These are phyloP conservation scores for Stegophylla sp. DNA, from an alignment of 2,888 invertebrate species.

Conservation along the genomic window DNA sequence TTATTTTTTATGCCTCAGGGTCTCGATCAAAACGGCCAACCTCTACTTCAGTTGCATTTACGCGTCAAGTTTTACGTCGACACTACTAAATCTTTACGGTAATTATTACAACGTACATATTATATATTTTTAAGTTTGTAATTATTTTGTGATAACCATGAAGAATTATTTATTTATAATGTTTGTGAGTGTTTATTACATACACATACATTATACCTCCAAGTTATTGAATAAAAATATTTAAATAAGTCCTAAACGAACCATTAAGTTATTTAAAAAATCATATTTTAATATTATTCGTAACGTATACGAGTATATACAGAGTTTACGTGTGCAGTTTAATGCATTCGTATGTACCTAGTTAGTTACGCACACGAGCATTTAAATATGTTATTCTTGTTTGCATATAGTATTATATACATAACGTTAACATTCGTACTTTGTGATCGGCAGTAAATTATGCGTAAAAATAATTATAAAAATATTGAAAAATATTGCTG, in stretches of 20 bases:
- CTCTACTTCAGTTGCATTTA: slow-evolving; percentile 86
- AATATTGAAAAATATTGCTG: background rate
- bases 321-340: background rate
- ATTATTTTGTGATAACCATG: slow-evolving; percentile 21
- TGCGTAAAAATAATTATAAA: slow-evolving; percentile 34
- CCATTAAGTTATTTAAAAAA: slow-evolving; percentile 33
- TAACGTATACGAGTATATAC: background rate
- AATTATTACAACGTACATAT: slow-evolving; percentile 61
- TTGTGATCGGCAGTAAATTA: slow-evolving; percentile 36
- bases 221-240: slow-evolving; percentile 2
- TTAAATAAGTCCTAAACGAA: slow-evolving; percentile 36
- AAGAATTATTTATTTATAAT: background rate
- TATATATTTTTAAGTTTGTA: background rate
- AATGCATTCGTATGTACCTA: slow-evolving; percentile 4
- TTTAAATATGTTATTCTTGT: background rate
- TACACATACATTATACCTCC: background rate
- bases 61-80: slow-evolving; percentile 94
- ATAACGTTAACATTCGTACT: background rate
- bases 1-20: slow-evolving; percentile 70
- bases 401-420: background rate
- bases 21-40: slow-evolving; percentile 87
- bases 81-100: slow-evolving; percentile 84
- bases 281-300: slow-evolving; percentile 32
- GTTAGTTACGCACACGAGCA: background rate
- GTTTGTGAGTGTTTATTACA: background rate